Conservation (phyloP, 1,140 invertebrate species). For the Harpegnathos saltator region DNA sequence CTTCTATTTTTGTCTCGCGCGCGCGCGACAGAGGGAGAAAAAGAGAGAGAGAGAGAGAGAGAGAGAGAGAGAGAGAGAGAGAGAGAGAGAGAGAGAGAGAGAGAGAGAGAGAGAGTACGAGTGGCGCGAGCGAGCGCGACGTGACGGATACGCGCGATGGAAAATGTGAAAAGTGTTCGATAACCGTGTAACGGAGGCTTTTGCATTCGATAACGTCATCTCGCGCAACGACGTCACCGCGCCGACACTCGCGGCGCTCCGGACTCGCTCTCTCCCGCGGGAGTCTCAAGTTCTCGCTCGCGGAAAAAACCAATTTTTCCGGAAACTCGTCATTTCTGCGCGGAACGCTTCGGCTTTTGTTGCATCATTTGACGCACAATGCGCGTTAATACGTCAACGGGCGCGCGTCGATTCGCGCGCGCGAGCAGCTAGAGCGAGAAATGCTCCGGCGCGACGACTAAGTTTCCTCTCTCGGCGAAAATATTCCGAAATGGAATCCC, state of each 20-base stretch:
- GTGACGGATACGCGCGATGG: constrained; percentile 57
- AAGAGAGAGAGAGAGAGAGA: constrained; percentile 17
- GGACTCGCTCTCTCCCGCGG: constrained; percentile 18
- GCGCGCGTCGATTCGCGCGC: neutral
- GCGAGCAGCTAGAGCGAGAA: too few species aligned
- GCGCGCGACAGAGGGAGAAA: neutral
- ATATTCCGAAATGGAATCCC: neutral
- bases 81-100: neutral
- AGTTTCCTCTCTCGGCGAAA: neutral
- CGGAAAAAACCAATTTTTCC: constrained; percentile 55
- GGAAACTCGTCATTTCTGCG: constrained; percentile 34
- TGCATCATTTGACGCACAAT: too few species aligned
- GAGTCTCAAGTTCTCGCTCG: constrained; percentile 40
- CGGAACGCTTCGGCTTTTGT: neutral
- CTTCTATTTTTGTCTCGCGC: constrained; percentile 40
- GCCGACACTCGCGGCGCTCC: constrained; percentile 45
- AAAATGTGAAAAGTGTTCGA: constrained; percentile 62
- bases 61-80: neutral
- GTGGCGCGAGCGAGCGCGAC: constrained; percentile 8
- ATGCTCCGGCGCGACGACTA: too few species aligned
- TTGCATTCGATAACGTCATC: constrained; percentile 63
- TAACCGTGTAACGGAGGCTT: constrained; percentile 61
- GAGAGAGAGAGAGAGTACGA: neutral
- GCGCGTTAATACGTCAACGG: neutral
- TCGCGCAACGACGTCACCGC: constrained; percentile 58